These are phyloP conservation scores for Anthonomus grandis DNA, from an alignment of 1,140 invertebrate species.

Conservation along the genomic window DNA sequence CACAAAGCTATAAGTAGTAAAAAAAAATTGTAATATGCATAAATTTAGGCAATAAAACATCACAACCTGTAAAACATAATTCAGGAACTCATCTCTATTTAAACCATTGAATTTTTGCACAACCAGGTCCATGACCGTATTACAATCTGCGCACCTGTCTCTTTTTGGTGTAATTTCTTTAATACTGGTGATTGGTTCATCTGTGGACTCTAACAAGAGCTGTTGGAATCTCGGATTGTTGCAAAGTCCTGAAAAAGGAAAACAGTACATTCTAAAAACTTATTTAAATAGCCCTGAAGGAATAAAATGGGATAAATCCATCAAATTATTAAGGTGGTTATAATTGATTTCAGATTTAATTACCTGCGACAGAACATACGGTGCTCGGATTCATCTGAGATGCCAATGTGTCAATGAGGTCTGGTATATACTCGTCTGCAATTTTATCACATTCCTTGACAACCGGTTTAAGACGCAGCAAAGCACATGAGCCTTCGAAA, in stretches of 20 bases:
- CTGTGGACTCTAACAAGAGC: slow-evolving; percentile 56
- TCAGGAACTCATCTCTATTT: slow-evolving; percentile 56
- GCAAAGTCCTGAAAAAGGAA: slow-evolving; percentile 57
- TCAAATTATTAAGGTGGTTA: too few relatives aligned
- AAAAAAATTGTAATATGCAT: slow-evolving; percentile 12
- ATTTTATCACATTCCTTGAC: slow-evolving; percentile 74
- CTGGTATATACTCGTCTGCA: slow-evolving; percentile 82
- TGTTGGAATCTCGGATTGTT: slow-evolving; percentile 72
- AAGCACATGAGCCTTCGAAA: slow-evolving; percentile 82
- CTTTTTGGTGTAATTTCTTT: slow-evolving; percentile 26
- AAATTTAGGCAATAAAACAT: too few relatives aligned
- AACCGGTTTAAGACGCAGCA: slow-evolving; percentile 75
- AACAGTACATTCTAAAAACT: too few relatives aligned
- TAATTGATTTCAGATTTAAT: too few relatives aligned
- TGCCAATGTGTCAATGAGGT: slow-evolving; percentile 80
- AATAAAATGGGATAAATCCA: too few relatives aligned
- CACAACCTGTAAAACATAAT: slow-evolving; percentile 56
- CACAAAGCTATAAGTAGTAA: slow-evolving; percentile 55
- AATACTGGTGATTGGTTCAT: slow-evolving; percentile 4
- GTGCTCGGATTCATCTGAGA: slow-evolving; percentile 83
- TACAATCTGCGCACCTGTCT: slow-evolving; percentile 55
- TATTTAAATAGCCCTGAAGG: too few relatives aligned
- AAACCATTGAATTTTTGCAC: slow-evolving; percentile 56
- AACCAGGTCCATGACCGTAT: slow-evolving; percentile 53
- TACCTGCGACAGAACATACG: slow-evolving; percentile 81